phyloP scores from a whole-genome alignment of 2,113 vertebrate genomes.

The Rhagologus leucostigma region DNA sequence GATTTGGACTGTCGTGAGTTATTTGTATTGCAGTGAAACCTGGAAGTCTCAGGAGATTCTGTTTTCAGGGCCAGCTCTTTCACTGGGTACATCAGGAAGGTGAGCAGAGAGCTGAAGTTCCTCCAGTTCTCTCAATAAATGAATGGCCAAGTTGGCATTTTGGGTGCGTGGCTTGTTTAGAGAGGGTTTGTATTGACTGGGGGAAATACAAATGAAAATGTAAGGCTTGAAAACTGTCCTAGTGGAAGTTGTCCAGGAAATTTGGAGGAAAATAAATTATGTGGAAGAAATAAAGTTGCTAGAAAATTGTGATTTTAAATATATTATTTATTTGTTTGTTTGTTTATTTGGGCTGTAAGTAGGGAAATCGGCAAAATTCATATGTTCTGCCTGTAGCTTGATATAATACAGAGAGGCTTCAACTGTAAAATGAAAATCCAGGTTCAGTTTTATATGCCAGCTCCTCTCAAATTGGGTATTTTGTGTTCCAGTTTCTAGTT shows the following conservation, averaged over 20 bases:
- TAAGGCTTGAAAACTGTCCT: not conserved
- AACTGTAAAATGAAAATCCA: not conserved
- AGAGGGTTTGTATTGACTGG: not conserved
- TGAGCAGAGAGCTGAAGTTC: not conserved
- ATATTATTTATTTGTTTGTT: not conserved
- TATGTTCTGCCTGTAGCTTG: not conserved
- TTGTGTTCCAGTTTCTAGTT: not conserved
- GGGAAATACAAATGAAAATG: not conserved
- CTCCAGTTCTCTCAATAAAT: not conserved
- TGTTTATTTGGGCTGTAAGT: not conserved
- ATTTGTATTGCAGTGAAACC: not conserved
- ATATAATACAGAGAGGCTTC: not conserved
- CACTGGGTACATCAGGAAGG: rapidly evolving
- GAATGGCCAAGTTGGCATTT: not conserved
- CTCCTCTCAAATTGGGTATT: not conserved
- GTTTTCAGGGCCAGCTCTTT: not conserved
- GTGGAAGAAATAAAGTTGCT: not conserved
- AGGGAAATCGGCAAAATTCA: not conserved
- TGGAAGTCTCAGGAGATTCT: not conserved
- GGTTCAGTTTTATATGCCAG: not conserved
- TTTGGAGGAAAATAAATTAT: not conserved
- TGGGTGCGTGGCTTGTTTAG: not conserved
- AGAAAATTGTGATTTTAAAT: not conserved
- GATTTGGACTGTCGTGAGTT: not conserved
- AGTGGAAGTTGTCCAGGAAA: not conserved